phyloP scores from a whole-genome alignment of 2,888 invertebrate species.

The Hanleya hanleyi region DNA sequence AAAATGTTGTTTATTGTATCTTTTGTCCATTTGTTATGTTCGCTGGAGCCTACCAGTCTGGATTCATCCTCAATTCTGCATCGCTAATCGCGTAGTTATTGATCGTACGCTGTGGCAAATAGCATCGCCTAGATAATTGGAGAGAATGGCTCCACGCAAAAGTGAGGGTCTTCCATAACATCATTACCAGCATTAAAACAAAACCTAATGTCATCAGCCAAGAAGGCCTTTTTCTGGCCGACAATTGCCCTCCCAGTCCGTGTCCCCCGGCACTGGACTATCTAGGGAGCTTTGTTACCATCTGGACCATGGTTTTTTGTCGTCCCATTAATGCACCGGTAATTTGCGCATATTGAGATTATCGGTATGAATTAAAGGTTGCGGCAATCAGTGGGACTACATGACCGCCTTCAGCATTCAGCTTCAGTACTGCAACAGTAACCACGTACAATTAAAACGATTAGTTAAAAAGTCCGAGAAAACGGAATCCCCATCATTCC shows the following conservation, averaged over 20 bases:
- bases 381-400: no score
- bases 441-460: no score
- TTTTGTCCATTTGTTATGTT: conserved; percentile 13
- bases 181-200: conserved; percentile 9
- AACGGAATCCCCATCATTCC: no score
- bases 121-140: conserved; percentile 4
- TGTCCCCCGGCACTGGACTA: not conserved
- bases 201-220: conserved; percentile 8
- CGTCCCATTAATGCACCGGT: no score
- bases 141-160: conserved; percentile 1
- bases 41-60: conserved; percentile 8
- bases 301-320: not conserved
- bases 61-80: not conserved
- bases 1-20: conserved; percentile 16
- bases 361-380: no score
- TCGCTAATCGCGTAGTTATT: conserved; percentile 11
- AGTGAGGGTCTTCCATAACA: conserved; percentile 3
- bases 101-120: conserved; percentile 3
- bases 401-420: no score
- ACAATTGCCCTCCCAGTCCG: not conserved
- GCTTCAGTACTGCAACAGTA: no score
- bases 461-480: no score
- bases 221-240: not conserved
- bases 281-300: not conserved
- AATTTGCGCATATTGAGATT: no score